These are phyloP conservation scores for Tachypleus tridentatus DNA, from an alignment of 1,140 invertebrate species.

Conservation along the genomic window DNA sequence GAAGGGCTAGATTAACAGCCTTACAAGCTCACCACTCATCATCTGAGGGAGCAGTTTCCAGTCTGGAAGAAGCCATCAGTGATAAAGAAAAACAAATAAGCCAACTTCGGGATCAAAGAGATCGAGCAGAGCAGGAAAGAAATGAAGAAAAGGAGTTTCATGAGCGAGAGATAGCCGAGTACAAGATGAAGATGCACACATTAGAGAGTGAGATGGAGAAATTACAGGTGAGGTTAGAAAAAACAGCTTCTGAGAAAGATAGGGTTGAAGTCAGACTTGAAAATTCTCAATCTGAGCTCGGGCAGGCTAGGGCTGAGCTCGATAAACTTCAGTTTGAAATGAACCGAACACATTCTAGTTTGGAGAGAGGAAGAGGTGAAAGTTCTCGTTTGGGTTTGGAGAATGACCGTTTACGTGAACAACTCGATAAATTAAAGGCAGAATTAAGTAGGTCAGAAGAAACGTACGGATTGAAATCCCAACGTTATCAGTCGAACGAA, in stretches of 20 bases:
- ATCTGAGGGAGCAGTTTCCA: slow-evolving; percentile 78
- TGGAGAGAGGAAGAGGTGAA: slow-evolving; percentile 22
- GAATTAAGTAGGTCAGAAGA: slow-evolving; percentile 12
- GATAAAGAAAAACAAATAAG: slow-evolving; percentile 95
- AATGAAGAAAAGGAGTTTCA: slow-evolving; percentile 89
- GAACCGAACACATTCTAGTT: slow-evolving; percentile 19
- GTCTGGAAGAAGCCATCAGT: slow-evolving; percentile 85
- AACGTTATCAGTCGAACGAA: slow-evolving; percentile 17
- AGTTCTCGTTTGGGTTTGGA: slow-evolving; percentile 69
- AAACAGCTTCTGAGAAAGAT: slow-evolving; percentile 77
- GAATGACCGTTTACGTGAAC: slow-evolving; percentile 53
- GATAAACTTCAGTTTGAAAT: slow-evolving; percentile 73
- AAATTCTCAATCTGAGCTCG: slow-evolving; percentile 80
- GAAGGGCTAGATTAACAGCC: slow-evolving; percentile 62
- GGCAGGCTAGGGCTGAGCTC: slow-evolving; percentile 83
- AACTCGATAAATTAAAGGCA: slow-evolving; percentile 21
- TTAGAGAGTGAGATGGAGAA: slow-evolving; percentile 84
- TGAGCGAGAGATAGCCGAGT: slow-evolving; percentile 84
- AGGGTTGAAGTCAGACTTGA: slow-evolving; percentile 79
- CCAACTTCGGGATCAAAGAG: slow-evolving; percentile 79
- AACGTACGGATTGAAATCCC: slow-evolving; percentile 2
- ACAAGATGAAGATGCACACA: slow-evolving; percentile 83
- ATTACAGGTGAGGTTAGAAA: slow-evolving; percentile 67
- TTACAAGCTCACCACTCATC: slow-evolving; percentile 88
- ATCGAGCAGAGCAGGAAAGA: slow-evolving; percentile 90